Evolutionary conservation across 2,113 vertebrate genomes (phyloP).

Genomic region (Nothoprocta pentlandii): DNA sequence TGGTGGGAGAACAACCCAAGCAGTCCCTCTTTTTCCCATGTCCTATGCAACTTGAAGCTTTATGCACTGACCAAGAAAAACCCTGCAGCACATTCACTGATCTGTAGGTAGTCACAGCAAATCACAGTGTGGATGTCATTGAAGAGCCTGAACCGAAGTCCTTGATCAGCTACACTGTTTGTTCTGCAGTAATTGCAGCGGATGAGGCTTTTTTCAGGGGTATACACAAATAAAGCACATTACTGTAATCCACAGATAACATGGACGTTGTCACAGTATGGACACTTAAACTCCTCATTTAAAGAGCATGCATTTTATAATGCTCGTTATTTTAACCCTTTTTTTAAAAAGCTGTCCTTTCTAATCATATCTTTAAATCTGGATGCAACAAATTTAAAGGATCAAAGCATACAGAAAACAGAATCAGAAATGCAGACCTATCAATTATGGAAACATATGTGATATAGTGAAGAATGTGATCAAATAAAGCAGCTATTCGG

Average conservation of each 20-base stretch:
- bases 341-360: background rate
- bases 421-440: background rate
- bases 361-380: background rate
- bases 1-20: background rate
- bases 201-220: conserved; percentile 44
- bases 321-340: conserved; percentile 37
- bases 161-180: conserved; percentile 41
- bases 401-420: background rate
- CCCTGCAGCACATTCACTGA: background rate
- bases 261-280: background rate
- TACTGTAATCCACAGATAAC: conserved; percentile 18
- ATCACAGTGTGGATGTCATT: conserved; percentile 38
- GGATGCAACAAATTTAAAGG: background rate
- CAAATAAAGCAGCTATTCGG: background rate
- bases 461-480: background rate
- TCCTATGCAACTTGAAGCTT: background rate
- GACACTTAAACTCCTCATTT: conserved; percentile 26
- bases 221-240: conserved; percentile 11
- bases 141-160: conserved; percentile 40
- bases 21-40: background rate
- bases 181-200: conserved; percentile 28
- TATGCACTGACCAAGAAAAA: background rate
- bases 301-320: conserved; percentile 2
- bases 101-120: conserved; percentile 7
- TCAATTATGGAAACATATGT: background rate